Conservation (phyloP, 1,140 invertebrate genomes). For the Leptinotarsa undecemlineata region DNA sequence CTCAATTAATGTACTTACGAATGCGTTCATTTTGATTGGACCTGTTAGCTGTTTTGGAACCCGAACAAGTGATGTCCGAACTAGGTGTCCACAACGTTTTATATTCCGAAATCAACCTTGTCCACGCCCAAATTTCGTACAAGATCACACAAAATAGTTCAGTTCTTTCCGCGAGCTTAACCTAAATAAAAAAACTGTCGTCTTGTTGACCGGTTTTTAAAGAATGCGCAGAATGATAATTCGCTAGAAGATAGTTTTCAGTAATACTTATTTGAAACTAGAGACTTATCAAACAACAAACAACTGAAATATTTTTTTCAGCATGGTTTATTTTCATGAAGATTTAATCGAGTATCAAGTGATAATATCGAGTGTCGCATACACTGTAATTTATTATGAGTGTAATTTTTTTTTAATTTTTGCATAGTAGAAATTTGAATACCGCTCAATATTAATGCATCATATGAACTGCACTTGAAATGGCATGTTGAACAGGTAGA, state of each 20-base stretch:
- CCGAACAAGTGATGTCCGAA: slow-evolving; percentile 25
- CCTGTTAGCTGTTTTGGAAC: slow-evolving; percentile 10
- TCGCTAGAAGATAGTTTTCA: too few relatives aligned
- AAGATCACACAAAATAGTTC: slow-evolving; percentile 23
- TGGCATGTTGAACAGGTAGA: too few relatives aligned
- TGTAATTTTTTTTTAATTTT: too few relatives aligned
- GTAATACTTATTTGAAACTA: too few relatives aligned
- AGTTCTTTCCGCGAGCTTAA: slow-evolving; percentile 11
- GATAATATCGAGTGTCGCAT: background rate
- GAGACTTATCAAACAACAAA: too few relatives aligned
- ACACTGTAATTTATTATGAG: background rate
- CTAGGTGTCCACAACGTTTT: slow-evolving; percentile 10
- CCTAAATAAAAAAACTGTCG: background rate
- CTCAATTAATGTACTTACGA: slow-evolving; percentile 14
- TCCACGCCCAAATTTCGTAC: slow-evolving; percentile 21
- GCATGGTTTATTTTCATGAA: too few relatives aligned
- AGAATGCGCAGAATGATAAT: background rate
- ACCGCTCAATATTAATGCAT: too few relatives aligned
- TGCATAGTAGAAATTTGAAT: too few relatives aligned
- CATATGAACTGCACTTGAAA: too few relatives aligned
- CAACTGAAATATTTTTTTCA: too few relatives aligned
- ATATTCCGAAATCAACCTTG: slow-evolving; percentile 23
- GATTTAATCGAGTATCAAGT: too few relatives aligned
- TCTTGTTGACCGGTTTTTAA: background rate
- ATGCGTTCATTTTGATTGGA: slow-evolving; percentile 22